These are phyloP conservation scores for Euthynnus affinis DNA, from an alignment of 2,797 vertebrate species.

Conservation along the genomic window DNA sequence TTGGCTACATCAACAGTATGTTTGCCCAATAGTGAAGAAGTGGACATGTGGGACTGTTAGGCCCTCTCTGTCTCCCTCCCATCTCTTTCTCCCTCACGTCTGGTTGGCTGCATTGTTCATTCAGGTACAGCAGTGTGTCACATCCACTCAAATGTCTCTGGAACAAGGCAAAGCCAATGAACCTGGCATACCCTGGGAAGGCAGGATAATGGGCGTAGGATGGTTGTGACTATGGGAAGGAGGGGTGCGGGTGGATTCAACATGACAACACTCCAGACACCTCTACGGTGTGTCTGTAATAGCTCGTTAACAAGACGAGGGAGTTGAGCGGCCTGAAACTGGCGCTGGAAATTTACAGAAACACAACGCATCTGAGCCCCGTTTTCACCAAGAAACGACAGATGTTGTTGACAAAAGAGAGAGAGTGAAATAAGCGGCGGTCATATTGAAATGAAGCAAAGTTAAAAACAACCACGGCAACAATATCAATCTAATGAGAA, in stretches of 20 bases:
- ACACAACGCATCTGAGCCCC: slow-evolving; percentile 9
- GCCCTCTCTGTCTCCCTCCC: slow-evolving; percentile 22
- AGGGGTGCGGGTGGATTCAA: background rate
- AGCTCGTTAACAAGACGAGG: slow-evolving; percentile 64
- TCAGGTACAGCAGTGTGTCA: slow-evolving; percentile 49
- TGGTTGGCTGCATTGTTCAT: slow-evolving; percentile 61
- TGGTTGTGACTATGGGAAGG: background rate
- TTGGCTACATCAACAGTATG: background rate
- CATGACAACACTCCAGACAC: slow-evolving; percentile 47
- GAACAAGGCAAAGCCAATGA: slow-evolving; percentile 49
- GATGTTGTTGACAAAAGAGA: slow-evolving; percentile 81
- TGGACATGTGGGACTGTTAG: slow-evolving; percentile 33
- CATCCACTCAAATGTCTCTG: slow-evolving; percentile 56
- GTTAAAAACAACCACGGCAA: slow-evolving; percentile 69
- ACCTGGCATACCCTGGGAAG: slow-evolving; percentile 37
- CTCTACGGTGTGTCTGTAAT: slow-evolving; percentile 33
- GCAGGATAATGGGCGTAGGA: slow-evolving; percentile 42
- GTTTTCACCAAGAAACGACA: slow-evolving; percentile 60
- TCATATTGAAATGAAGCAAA: slow-evolving; percentile 66
- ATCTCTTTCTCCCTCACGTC: slow-evolving; percentile 42
- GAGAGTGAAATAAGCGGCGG: slow-evolving; percentile 58
- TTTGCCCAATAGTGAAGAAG: slow-evolving; percentile 33
- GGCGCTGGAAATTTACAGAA: slow-evolving; percentile 46
- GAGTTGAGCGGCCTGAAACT: slow-evolving; percentile 30
- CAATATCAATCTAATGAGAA: slow-evolving; percentile 81